These are phyloP conservation scores for Felis chaus DNA, from an alignment of 2,113 vertebrate species.

Conservation along the genomic window DNA sequence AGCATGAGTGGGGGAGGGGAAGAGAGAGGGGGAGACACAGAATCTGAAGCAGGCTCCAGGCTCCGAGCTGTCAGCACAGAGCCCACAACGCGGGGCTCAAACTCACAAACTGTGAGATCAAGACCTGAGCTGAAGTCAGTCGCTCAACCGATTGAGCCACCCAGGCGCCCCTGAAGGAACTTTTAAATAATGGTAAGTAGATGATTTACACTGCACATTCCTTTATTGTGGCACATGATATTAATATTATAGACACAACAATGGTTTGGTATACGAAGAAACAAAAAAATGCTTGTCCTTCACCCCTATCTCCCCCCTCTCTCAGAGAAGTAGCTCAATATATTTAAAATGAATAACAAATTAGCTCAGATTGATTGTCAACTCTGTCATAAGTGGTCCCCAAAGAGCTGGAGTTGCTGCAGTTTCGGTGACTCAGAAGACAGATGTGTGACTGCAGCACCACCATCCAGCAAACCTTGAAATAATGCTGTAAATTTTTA, in stretches of 20 bases:
- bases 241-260: neutral
- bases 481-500: slow-evolving; percentile 51
- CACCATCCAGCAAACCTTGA: slow-evolving; percentile 34
- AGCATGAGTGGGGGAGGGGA: too few species aligned
- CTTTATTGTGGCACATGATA: neutral
- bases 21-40: too few species aligned
- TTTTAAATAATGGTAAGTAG: slow-evolving; percentile 44
- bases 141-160: too few species aligned
- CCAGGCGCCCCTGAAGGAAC: neutral
- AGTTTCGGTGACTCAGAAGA: slow-evolving; percentile 57
- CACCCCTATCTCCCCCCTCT: neutral
- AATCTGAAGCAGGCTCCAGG: too few species aligned
- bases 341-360: slow-evolving; percentile 63
- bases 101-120: too few species aligned
- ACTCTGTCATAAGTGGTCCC: slow-evolving; percentile 49
- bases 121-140: too few species aligned
- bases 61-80: too few species aligned
- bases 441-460: slow-evolving; percentile 38
- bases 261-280: slow-evolving; percentile 37
- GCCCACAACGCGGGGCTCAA: too few species aligned
- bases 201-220: neutral
- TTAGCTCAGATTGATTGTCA: slow-evolving; percentile 41
- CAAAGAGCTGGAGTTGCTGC: slow-evolving; percentile 37
- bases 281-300: slow-evolving; percentile 48
- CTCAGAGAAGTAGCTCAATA: slow-evolving; percentile 45